phyloP scores from a whole-genome alignment of 2,113 vertebrate species.

The Chaetodon auriga region DNA sequence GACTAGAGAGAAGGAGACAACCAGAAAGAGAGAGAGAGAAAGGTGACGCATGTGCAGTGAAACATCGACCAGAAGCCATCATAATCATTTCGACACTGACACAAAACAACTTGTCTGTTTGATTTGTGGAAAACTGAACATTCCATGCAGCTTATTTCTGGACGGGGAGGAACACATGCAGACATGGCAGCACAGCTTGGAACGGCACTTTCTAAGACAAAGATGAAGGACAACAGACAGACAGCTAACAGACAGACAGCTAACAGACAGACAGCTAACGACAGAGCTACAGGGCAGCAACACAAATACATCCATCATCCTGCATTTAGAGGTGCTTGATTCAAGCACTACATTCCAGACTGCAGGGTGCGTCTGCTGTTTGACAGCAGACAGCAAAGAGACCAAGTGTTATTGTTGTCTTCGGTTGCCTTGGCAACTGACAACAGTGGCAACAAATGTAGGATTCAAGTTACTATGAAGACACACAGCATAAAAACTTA shows the following conservation, averaged over 20 bases:
- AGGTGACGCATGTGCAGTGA: slow-evolving; percentile 29
- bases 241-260: too few relatives aligned
- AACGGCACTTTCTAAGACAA: neutral
- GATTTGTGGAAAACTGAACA: slow-evolving; percentile 2
- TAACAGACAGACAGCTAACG: neutral
- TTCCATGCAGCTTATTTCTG: slow-evolving; percentile 5
- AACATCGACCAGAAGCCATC: neutral
- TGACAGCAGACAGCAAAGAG: slow-evolving; percentile 15
- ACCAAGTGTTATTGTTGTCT: neutral
- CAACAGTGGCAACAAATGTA: neutral
- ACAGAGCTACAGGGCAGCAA: neutral
- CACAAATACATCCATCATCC: neutral
- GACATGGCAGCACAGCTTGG: neutral
- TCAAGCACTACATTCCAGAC: slow-evolving; percentile 39
- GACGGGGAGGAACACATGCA: neutral
- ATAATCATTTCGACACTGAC: slow-evolving; percentile 28
- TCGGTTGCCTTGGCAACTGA: slow-evolving; percentile 2
- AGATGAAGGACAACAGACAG: neutral
- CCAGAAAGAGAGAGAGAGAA: slow-evolving; percentile 30
- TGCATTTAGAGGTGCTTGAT: slow-evolving; percentile 2
- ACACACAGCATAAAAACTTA: neutral
- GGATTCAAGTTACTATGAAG: neutral
- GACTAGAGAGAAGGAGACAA: slow-evolving; percentile 71
- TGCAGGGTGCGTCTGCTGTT: slow-evolving; percentile 37
- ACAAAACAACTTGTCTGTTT: slow-evolving; percentile 3